Percentiles rank a stretch among this genome's conserved stretches.
These are phyloP conservation scores for Synergus gifuensis DNA, from an alignment of 2,888 invertebrate species.

Conservation along the genomic window DNA sequence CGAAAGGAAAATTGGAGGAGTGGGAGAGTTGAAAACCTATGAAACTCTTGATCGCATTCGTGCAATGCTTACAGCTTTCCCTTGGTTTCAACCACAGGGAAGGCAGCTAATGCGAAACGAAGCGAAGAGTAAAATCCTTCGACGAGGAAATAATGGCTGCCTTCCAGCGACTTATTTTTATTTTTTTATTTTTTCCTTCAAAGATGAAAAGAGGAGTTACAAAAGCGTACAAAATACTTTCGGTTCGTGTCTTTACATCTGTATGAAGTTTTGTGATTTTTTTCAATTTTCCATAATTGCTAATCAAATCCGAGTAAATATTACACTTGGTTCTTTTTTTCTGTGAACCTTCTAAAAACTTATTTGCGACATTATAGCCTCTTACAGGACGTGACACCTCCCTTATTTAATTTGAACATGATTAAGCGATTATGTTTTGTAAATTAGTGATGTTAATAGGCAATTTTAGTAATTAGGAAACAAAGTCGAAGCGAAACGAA, in stretches of 20 bases:
- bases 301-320: background rate
- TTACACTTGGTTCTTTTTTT: background rate
- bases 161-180: slow-evolving; percentile 13
- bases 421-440: background rate
- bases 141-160: slow-evolving; percentile 35
- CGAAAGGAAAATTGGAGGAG: slow-evolving; percentile 2
- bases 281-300: too few species aligned
- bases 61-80: slow-evolving; percentile 14
- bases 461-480: slow-evolving; percentile 57
- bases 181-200: slow-evolving; percentile 6
- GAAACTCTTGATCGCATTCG: slow-evolving; percentile 2
- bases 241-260: too few species aligned
- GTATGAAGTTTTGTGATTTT: too few species aligned
- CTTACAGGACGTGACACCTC: background rate
- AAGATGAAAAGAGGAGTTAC: background rate
- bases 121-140: slow-evolving; percentile 40
- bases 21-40: slow-evolving; percentile 11
- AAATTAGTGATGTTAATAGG: background rate
- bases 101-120: slow-evolving; percentile 34
- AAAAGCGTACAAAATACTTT: too few species aligned
- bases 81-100: slow-evolving; percentile 15
- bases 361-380: too few species aligned
- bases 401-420: background rate
- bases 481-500: slow-evolving; percentile 63
- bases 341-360: too few species aligned